Evolutionary conservation across 2,888 invertebrate species (phyloP).

Genomic region (Ferdinandea cuprea): DNA sequence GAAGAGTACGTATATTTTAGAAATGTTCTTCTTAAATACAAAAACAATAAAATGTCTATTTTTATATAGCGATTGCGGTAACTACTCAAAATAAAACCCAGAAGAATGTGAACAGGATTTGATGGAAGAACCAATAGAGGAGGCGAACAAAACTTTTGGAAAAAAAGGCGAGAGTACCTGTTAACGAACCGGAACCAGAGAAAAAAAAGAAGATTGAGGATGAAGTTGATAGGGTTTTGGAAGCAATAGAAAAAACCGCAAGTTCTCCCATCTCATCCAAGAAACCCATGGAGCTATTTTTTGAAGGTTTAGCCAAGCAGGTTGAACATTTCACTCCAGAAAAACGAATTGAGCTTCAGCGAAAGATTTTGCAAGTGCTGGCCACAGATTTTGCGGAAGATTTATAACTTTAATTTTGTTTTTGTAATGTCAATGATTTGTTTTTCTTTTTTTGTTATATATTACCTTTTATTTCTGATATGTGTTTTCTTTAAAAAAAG

Average conservation of each 20-base stretch:
- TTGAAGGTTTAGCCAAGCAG: neutral
- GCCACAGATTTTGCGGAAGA: neutral
- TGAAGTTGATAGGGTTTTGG: neutral
- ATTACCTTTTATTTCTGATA: neutral
- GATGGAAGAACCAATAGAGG: neutral
- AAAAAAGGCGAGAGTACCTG: neutral
- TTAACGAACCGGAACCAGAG: neutral
- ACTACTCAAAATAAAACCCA: neutral
- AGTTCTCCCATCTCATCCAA: neutral
- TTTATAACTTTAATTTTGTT: neutral
- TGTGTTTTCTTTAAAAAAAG: too few relatives aligned
- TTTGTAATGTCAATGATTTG: neutral
- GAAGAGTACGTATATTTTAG: too few relatives aligned
- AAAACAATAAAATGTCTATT: neutral
- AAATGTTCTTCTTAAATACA: too few relatives aligned
- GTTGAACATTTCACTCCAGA: neutral
- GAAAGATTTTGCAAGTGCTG: neutral
- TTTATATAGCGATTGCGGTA: neutral
- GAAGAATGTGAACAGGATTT: neutral
- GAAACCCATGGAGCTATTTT: neutral
- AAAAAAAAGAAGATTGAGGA: neutral
- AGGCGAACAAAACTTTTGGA: neutral
- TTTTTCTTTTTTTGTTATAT: neutral
- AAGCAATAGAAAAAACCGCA: neutral
- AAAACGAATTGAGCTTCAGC: neutral